Percentiles rank a stretch among this genome's conserved stretches.
These are phyloP conservation scores for Odontophorus gujanensis DNA, from an alignment of 2,113 vertebrate genomes.

Conservation along the genomic window DNA sequence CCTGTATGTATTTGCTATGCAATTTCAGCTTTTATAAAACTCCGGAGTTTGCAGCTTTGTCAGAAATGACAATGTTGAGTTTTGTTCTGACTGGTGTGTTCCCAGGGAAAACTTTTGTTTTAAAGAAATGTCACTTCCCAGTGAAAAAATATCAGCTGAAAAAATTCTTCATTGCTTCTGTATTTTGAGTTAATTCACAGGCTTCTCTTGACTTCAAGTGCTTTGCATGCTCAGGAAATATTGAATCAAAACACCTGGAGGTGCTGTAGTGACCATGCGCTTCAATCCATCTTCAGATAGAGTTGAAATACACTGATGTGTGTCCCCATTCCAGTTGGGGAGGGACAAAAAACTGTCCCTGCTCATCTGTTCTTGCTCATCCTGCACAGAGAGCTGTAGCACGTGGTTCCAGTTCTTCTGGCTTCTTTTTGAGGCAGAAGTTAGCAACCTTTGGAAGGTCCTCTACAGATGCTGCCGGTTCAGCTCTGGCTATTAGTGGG, in stretches of 20 bases:
- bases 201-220: background rate
- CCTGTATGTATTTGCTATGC: constrained; percentile 24
- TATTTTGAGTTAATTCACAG: background rate
- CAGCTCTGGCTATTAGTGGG: background rate
- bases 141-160: background rate
- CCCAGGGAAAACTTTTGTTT: constrained; percentile 18
- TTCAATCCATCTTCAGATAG: background rate
- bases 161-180: background rate
- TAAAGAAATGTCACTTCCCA: background rate
- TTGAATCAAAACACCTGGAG: background rate
- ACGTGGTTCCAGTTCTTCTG: background rate
- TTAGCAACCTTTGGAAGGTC: background rate
- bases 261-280: background rate
- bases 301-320: background rate
- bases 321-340: background rate
- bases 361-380: background rate
- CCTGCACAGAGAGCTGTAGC: background rate
- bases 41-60: constrained; percentile 38
- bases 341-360: background rate
- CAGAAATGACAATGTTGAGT: background rate
- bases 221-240: background rate
- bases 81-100: background rate
- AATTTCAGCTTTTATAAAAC: constrained; percentile 34
- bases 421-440: background rate
- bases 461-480: background rate